Evolutionary conservation across 2,797 vertebrate genomes (phyloP), one percentile per base, ranked within the genome.

Genomic region (Nothura maculosa): DNA sequence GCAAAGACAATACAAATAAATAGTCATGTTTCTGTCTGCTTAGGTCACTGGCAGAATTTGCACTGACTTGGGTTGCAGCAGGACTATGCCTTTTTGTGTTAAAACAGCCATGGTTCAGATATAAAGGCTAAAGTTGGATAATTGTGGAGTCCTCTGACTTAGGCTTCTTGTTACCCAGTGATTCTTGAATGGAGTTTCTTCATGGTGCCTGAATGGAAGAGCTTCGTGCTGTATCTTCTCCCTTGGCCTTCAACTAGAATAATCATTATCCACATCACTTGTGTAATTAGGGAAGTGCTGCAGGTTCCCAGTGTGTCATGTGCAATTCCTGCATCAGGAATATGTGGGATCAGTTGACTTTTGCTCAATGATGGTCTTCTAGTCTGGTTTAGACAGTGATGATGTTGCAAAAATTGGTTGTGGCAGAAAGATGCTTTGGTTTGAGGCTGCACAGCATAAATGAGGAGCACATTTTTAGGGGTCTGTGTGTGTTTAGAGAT

Each of bases 211-310:
- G 50, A 16, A 28, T 5, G 12, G 25, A 12, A 48, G 48, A 52
- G 15, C 50, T 52, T 52, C 0, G 0, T 28, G 1, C 2, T 36
- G 27, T 32, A 12, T 69, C 74, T 50, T 58, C 34, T 55, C 43
- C 50, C 32, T n/a, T 63, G 68, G 60, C 10, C 43, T 66, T 24
- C 76, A 38, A 25, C 62, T 30, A 5, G 62, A 67, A 79, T 52
- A 81, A 9, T 1, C 55, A 60, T 19, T 4, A 28, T 43, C 24
- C 66, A 9, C 22, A 28, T 36, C 6, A n/a, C 20, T 54, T 50
- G 32, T 75, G 34, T 94, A 36, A 57, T 19, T 50, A 81, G 70
- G 52, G 62, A n/a, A 48, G 34, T 1, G 10, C 72, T 90, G 72
- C 38, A 77, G 1, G 60, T 73, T 69, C 13, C 84, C 72, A 76